A percentile compares a stretch with the other conserved stretches of the same genome.
These are phyloP conservation scores for Dendrolimus punctatus DNA, from an alignment of 1,140 invertebrate species.

Conservation along the genomic window DNA sequence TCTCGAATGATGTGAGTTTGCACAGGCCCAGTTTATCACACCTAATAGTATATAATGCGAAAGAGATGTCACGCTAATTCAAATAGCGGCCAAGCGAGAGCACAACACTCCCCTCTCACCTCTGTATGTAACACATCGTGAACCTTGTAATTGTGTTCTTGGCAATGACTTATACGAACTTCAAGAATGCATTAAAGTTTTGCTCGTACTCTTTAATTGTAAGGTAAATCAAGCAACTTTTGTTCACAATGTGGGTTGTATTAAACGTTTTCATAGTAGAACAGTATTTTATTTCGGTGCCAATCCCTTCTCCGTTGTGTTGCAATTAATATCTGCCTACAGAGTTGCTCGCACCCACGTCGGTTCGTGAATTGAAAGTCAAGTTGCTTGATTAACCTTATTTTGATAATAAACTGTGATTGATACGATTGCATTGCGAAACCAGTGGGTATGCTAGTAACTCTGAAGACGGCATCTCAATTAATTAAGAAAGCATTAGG, in stretches of 20 bases:
- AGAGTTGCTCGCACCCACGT: constrained; percentile 56
- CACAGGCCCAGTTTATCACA: too few species aligned
- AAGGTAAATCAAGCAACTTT: constrained; percentile 67
- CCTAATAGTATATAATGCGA: too few species aligned
- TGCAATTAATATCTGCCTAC: constrained; percentile 29
- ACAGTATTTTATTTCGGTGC: constrained; percentile 48
- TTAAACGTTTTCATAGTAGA: constrained; percentile 42
- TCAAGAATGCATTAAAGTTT: background rate
- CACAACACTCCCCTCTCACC: too few species aligned
- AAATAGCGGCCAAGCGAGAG: too few species aligned
- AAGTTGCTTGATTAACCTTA: constrained; percentile 64
- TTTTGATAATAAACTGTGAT: constrained; percentile 12
- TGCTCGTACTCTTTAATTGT: background rate
- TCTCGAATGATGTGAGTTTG: too few species aligned
- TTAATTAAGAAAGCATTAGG: background rate
- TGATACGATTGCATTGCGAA: constrained; percentile 8
- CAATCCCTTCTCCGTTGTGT: constrained; percentile 2
- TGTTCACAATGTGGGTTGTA: constrained; percentile 44
- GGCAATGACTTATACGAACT: too few species aligned
- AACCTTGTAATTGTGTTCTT: too few species aligned
- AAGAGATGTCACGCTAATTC: too few species aligned
- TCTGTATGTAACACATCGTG: too few species aligned
- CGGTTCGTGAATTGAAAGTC: constrained; percentile 22
- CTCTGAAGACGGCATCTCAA: constrained; percentile 30
- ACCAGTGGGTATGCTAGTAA: constrained; percentile 26